Percentiles rank a stretch among this genome's conserved stretches.
Conservation (phyloP, 2,888 invertebrate genomes). For the Hecatera dysodea region DNA sequence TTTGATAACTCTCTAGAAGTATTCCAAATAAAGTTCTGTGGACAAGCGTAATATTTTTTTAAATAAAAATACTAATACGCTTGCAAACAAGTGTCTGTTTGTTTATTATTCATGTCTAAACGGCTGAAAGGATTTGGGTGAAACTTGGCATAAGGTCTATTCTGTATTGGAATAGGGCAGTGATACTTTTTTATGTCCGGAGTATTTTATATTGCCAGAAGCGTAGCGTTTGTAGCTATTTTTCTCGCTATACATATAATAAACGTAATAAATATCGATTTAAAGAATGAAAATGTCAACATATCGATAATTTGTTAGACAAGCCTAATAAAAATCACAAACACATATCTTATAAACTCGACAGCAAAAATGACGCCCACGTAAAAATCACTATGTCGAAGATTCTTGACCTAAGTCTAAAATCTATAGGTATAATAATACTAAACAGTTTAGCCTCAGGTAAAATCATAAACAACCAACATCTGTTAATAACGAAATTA, state of each 20-base stretch:
- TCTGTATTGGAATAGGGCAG: no score
- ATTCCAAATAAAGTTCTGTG: no score
- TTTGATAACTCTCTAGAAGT: neutral
- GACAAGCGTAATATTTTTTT: neutral
- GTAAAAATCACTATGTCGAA: slow-evolving; percentile 22
- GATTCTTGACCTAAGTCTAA: slow-evolving; percentile 37
- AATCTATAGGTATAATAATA: slow-evolving; percentile 44
- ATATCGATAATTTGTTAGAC: neutral
- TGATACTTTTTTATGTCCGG: no score
- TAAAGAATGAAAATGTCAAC: neutral
- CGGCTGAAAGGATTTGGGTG: no score
- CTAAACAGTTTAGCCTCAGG: slow-evolving; percentile 54
- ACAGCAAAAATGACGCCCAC: slow-evolving; percentile 47
- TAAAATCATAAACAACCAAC: slow-evolving; percentile 54
- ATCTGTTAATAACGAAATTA: slow-evolving; percentile 53
- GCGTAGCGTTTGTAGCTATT: no score
- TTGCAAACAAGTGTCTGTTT: no score
- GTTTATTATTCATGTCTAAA: no score
- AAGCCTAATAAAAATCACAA: slow-evolving; percentile 14
- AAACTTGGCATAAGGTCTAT: no score
- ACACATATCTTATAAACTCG: slow-evolving; percentile 45
- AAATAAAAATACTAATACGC: no score
- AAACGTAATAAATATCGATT: neutral
- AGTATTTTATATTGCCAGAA: no score
- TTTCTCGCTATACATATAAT: no score